phyloP scores from a whole-genome alignment of 2,797 vertebrate species.

The Artibeus lituratus region DNA sequence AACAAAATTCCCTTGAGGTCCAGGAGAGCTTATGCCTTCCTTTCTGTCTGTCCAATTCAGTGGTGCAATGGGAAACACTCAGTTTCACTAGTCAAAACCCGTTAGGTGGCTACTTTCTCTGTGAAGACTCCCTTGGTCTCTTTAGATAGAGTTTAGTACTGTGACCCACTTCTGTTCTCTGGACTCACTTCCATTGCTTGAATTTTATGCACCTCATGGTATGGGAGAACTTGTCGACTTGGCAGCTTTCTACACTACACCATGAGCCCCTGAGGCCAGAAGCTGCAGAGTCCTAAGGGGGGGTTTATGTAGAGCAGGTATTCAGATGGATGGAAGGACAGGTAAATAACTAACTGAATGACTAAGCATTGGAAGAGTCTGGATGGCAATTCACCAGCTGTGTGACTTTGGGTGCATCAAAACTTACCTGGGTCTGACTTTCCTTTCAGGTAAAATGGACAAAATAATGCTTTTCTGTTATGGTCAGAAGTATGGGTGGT shows the following conservation, averaged over 20 bases:
- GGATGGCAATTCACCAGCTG: background rate
- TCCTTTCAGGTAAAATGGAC: background rate
- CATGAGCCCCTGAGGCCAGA: background rate
- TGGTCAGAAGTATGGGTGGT: background rate
- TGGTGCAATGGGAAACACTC: background rate
- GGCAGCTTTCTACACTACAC: background rate
- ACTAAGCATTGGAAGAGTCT: background rate
- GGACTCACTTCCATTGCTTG: background rate
- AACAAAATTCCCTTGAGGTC: background rate
- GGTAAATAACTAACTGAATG: background rate
- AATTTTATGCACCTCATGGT: background rate
- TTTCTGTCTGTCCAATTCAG: background rate
- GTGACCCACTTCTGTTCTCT: background rate
- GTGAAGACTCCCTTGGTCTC: background rate
- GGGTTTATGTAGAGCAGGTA: background rate
- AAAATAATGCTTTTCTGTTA: conserved; percentile 12
- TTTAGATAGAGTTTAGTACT: background rate
- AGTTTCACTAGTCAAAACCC: background rate
- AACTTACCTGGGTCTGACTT: background rate
- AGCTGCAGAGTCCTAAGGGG: background rate
- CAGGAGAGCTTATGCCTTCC: background rate
- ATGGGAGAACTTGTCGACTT: background rate
- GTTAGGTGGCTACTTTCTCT: background rate
- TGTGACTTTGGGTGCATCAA: background rate
- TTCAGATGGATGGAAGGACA: background rate